phyloP scores from a whole-genome alignment of 2,797 vertebrate genomes.

The Sebastes reedi region DNA sequence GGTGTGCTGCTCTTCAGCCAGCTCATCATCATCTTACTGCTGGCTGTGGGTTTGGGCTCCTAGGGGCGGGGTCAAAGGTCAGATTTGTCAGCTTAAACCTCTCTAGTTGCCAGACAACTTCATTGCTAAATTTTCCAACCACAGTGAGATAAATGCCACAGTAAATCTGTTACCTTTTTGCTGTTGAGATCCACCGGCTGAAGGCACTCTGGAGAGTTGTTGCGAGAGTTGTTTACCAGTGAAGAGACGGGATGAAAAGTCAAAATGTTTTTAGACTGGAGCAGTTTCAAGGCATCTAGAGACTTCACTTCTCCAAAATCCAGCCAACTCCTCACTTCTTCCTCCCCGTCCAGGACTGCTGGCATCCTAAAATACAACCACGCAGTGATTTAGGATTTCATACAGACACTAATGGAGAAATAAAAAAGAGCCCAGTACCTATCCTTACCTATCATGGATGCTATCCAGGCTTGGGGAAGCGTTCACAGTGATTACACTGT shows the following conservation, averaged over 20 bases:
- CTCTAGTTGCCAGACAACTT: not conserved
- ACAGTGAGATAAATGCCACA: not conserved
- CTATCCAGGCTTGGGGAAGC: constrained; percentile 85
- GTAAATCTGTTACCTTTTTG: constrained; percentile 80
- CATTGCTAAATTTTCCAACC: not conserved
- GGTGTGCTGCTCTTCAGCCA: constrained; percentile 87
- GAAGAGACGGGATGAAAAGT: constrained; percentile 91
- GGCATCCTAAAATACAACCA: constrained; percentile 88
- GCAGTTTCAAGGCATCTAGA: constrained; percentile 89
- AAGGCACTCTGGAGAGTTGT: constrained; percentile 89
- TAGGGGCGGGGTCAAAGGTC: constrained; percentile 44
- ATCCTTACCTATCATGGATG: constrained; percentile 90
- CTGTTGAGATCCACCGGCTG: constrained; percentile 80
- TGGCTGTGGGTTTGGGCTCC: constrained; percentile 82
- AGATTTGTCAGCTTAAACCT: constrained; percentile 21
- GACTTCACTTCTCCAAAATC: constrained; percentile 90
- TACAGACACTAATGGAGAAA: not conserved
- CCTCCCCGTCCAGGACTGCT: constrained; percentile 92
- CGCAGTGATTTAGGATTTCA: not conserved
- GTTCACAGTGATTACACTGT: constrained; percentile 92
- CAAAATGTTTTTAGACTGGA: constrained; percentile 87
- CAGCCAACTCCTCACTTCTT: constrained; percentile 91
- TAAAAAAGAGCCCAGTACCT: not conserved
- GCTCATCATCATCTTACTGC: constrained; percentile 87
- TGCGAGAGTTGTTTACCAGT: constrained; percentile 90